phyloP scores from a whole-genome alignment of 2,113 vertebrate genomes.

The Passer domesticus region DNA sequence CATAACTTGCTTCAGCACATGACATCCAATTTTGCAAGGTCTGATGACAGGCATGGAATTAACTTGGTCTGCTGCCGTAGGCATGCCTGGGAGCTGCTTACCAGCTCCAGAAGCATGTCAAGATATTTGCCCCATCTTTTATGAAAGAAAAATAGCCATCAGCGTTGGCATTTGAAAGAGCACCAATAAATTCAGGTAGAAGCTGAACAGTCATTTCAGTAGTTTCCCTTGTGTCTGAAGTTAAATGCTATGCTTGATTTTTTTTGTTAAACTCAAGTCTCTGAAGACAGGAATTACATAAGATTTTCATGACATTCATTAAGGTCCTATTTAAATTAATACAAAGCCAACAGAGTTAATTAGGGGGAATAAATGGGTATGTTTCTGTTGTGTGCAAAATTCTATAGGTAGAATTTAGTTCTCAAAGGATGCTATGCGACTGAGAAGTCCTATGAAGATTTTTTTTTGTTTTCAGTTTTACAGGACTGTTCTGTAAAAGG shows the following conservation, averaged over 20 bases:
- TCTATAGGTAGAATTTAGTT: not conserved
- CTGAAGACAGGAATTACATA: not conserved
- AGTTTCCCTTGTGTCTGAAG: not conserved
- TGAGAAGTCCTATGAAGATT: not conserved
- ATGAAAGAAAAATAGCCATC: not conserved
- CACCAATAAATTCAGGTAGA: constrained; percentile 18
- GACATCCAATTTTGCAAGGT: not conserved
- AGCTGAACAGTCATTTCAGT: not conserved
- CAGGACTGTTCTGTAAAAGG: not conserved
- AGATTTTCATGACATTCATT: not conserved
- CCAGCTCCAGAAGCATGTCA: not conserved
- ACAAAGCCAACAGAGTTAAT: not conserved
- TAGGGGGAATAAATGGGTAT: not conserved
- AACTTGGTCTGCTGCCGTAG: not conserved
- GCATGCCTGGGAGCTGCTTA: not conserved
- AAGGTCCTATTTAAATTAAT: not conserved
- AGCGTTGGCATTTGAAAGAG: not conserved
- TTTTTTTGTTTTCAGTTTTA: not conserved
- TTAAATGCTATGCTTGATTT: not conserved
- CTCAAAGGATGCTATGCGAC: not conserved
- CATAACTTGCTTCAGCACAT: not conserved
- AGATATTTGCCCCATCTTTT: constrained; percentile 9
- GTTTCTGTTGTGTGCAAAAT: not conserved
- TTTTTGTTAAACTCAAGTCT: not conserved
- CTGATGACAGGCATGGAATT: not conserved